Percentiles rank a stretch among this genome's conserved stretches.
These are phyloP conservation scores for Gymnocheta viridis DNA, from an alignment of 2,888 invertebrate species.

Conservation along the genomic window DNA sequence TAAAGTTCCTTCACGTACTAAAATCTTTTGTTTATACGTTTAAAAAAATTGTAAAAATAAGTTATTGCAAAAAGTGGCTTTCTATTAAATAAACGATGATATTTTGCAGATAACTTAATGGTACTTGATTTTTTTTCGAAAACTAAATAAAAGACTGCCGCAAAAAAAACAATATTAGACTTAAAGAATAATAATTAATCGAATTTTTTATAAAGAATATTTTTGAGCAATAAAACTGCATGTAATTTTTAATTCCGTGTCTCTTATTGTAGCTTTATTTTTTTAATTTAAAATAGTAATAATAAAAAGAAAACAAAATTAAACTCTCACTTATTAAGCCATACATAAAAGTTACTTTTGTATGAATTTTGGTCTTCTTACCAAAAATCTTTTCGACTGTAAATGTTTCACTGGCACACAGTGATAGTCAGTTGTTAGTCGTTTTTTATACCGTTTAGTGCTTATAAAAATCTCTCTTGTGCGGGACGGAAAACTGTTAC, in stretches of 20 bases:
- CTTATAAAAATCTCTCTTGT: conserved; percentile 39
- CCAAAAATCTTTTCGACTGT: conserved; percentile 46
- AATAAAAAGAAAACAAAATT: conserved; percentile 15
- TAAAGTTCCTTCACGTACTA: conserved; percentile 49
- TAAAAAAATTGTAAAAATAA: conserved; percentile 16
- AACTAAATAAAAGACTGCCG: background rate
- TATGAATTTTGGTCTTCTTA: conserved; percentile 36
- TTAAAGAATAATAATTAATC: background rate
- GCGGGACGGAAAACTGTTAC: conserved; percentile 30
- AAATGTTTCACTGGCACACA: conserved; percentile 25
- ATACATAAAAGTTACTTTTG: conserved; percentile 19
- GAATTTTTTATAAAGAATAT: background rate
- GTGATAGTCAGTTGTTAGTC: conserved; percentile 37
- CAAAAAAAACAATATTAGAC: background rate
- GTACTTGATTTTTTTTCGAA: background rate
- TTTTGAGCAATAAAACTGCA: background rate
- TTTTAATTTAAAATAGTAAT: background rate
- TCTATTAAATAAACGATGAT: conserved; percentile 1
- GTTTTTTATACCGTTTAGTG: conserved; percentile 48
- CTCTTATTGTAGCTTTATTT: conserved; percentile 8
- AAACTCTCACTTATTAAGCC: conserved; percentile 64
- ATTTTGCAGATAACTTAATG: conserved; percentile 2
- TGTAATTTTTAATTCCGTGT: background rate
- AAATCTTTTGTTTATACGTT: conserved; percentile 3
- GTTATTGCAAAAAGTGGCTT: background rate